Evolutionary conservation across 2,888 invertebrate species (phyloP), one percentile per base, ranked within the genome.

Genomic region (Lithophane semibrunnea): DNA sequence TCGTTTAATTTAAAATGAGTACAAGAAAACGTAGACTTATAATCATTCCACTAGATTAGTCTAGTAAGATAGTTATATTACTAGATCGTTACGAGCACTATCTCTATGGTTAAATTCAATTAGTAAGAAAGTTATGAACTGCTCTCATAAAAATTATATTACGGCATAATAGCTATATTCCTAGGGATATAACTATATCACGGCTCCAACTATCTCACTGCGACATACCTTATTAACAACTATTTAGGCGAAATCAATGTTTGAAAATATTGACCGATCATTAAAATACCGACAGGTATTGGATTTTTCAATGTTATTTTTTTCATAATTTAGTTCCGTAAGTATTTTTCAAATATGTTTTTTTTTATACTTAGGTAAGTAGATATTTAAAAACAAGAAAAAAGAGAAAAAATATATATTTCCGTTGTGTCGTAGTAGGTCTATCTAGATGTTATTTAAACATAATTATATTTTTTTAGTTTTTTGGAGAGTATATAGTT

Each of bases 401-500:
- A 47, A 16, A 21, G 0, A 49, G 0, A 29, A 56, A 56, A 66
- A 24, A 47, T 5, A 7, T 37, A 2, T 1, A 49, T 12, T 66
- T 29, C 29, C 13, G 7, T 64, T 47, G 21, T 66, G 18, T 61
- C 12, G 10, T 71, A 24, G 3, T 29, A 37, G 37, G 29, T 29
- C 5, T 69, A 8, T 24, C 2, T 77, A 67, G 21, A 16, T 52
- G 9, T 37, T 47, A 44, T 37, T 13, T 18, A 13, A 60, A 24
- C 12, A 54, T 52, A 8, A 54, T 29, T 10, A 54, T 16, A 7
- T n/a, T 10, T 75, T 49, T 24, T 49, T 21, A 1, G 0, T 56
- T 56, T 56, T 56, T 56, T 56, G 13, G 13, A 24, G 2, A 10
- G 0, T 13, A 47, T 60, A 80, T 73, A 80, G 73, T 79, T 79